Percentiles rank a stretch among this genome's conserved stretches.
These are phyloP conservation scores for Hypercompe scribonia DNA, from an alignment of 2,888 invertebrate genomes.

Conservation along the genomic window DNA sequence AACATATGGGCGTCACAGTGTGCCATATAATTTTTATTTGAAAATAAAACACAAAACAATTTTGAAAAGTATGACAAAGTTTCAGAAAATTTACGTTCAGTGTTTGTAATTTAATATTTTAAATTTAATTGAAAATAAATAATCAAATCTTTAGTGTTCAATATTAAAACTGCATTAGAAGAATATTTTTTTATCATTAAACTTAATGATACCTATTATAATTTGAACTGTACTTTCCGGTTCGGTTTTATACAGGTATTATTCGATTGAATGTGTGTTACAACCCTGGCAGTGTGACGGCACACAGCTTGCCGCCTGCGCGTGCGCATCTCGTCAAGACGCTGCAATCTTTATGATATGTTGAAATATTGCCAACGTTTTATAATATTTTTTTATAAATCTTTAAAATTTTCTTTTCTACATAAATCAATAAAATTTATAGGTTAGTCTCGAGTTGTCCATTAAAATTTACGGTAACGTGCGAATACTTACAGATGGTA, in stretches of 20 bases:
- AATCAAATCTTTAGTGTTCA: not conserved
- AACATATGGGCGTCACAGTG: too few species aligned
- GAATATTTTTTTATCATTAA: constrained; percentile 22
- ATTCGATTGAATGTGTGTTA: not conserved
- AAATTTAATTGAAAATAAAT: not conserved
- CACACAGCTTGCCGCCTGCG: constrained; percentile 44
- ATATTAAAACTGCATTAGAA: constrained; percentile 22
- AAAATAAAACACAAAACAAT: too few species aligned
- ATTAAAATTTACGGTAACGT: not conserved
- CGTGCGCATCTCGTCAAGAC: constrained; percentile 33
- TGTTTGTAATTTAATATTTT: not conserved
- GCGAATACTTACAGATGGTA: not conserved
- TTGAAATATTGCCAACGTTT: constrained; percentile 28
- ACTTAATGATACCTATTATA: constrained; percentile 30
- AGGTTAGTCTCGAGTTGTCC: not conserved
- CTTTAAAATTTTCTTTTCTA: constrained; percentile 31
- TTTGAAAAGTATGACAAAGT: too few species aligned
- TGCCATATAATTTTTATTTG: too few species aligned
- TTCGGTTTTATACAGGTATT: constrained; percentile 14
- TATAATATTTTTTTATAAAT: constrained; percentile 20
- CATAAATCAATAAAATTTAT: not conserved
- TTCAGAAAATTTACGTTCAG: too few species aligned
- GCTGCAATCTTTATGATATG: constrained; percentile 40
- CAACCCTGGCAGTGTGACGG: constrained; percentile 38
- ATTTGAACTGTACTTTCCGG: constrained; percentile 10